Evolutionary conservation across 2,113 vertebrate species (phyloP), one percentile per base, ranked within the genome.

Genomic region (Heterotis niloticus): DNA sequence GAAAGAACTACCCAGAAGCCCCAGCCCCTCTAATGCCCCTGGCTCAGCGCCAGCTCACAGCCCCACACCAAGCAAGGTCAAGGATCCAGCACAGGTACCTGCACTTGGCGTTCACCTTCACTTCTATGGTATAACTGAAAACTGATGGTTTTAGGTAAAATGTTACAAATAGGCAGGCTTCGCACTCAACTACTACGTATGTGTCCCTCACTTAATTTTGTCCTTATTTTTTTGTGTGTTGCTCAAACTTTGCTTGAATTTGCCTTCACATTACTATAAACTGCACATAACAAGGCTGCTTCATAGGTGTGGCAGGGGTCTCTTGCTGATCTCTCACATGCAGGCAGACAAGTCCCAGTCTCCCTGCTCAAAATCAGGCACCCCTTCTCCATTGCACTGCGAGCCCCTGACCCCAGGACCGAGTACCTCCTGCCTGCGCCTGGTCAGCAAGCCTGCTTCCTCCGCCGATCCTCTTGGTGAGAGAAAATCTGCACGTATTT

Each of bases 391-490:
- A 0, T 92, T 91, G 0, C 86, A 93, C 82, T 89, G 79, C 0
- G 93, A 95, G 0, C 81, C 93, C 0, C 89, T 93, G 16, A 94
- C 92, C 0, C 94, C 95, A 0, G 93, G 94, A 0, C 86, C 94
- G 76, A 97, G 96, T 91, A 95, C 92, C 0, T 13, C 88, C 82
- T 93, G 90, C 52, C 88, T 93, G 83, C 92, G 89, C 66, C 91
- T 93, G 20, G 92, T 93, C 24, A 87, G 89, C 0, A 89, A 93
- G 86, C 93, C 94, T 81, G 89, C 89, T 0, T 84, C 94, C 0
- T 80, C 89, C 66, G 92, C 93, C 0, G 94, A 95, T 70, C 87
- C 90, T 2, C 82, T 93, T 2, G 90, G 96, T 96, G 86, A 94
- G 94, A 56, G 54, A 5, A 28, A 24, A 16, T 29, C 28, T n/a